Conservation (phyloP, 2,113 vertebrate species). For the Pitta sordida region DNA sequence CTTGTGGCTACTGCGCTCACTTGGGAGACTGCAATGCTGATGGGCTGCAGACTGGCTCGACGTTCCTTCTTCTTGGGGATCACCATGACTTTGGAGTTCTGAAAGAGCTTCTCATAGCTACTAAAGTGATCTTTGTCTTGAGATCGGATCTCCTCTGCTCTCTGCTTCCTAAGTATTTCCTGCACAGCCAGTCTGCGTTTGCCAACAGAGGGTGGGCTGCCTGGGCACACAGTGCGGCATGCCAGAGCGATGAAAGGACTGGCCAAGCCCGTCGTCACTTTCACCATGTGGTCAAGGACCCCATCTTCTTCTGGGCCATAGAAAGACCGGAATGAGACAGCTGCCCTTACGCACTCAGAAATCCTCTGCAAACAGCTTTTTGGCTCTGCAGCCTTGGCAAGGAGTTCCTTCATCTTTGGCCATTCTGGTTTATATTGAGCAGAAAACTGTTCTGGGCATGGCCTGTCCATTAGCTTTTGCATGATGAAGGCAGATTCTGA, state of each 20-base stretch:
- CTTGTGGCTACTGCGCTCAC: conserved; percentile 47
- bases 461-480: conserved; percentile 81
- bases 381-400: conserved; percentile 77
- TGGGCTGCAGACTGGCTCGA: conserved; percentile 75
- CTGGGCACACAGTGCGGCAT: conserved; percentile 87
- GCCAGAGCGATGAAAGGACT: conserved; percentile 84
- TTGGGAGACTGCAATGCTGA: not conserved
- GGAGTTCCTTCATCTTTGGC: conserved; percentile 77
- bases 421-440: conserved; percentile 84
- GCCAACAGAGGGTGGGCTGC: conserved; percentile 84
- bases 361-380: conserved; percentile 86
- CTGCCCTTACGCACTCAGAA: conserved; percentile 72
- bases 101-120: conserved; percentile 71
- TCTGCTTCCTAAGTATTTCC: conserved; percentile 82
- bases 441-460: conserved; percentile 82
- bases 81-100: conserved; percentile 75
- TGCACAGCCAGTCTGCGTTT: conserved; percentile 84
- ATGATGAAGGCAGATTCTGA: conserved; percentile 85
- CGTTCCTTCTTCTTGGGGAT: conserved; percentile 73
- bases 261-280: conserved; percentile 84
- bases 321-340: conserved; percentile 75
- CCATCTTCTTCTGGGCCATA: conserved; percentile 83
- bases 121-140: conserved; percentile 64
- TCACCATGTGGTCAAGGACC: conserved; percentile 91
- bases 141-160: conserved; percentile 59